Evolutionary conservation across 2,797 vertebrate genomes (phyloP).

Genomic region (Eremophila alpestris): DNA sequence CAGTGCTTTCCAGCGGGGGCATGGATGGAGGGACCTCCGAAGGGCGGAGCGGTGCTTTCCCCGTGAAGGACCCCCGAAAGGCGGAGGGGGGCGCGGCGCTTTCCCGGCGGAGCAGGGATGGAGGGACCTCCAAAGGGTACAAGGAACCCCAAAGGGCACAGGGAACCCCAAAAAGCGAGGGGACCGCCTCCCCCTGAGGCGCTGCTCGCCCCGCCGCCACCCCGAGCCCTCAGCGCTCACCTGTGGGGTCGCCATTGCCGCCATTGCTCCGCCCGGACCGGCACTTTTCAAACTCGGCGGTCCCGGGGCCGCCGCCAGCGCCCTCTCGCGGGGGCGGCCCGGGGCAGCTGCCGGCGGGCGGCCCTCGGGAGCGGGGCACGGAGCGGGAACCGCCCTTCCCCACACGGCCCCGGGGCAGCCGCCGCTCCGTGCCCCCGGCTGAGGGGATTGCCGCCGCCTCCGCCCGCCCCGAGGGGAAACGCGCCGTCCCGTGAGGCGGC

Average conservation of each 20-base stretch:
- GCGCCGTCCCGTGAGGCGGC: neutral
- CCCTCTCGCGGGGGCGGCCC: constrained; percentile 39
- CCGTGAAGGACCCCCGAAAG: neutral
- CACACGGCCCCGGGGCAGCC: neutral
- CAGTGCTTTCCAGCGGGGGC: neutral
- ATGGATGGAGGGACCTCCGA: neutral
- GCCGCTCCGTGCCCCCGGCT: neutral
- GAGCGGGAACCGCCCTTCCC: neutral
- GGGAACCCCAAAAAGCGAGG: neutral
- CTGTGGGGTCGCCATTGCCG: constrained; percentile 45
- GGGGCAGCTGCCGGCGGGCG: neutral
- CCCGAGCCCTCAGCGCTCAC: constrained; percentile 24
- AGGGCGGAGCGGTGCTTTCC: neutral
- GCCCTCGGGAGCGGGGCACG: neutral
- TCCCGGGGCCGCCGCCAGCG: constrained; percentile 25
- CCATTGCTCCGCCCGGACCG: constrained; percentile 29
- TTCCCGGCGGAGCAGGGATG: neutral
- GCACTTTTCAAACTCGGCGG: constrained; percentile 60
- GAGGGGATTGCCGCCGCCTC: neutral
- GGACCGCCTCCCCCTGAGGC: neutral
- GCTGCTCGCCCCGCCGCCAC: neutral
- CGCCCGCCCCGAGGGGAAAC: neutral
- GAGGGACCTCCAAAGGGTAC: neutral
- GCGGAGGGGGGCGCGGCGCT: neutral
- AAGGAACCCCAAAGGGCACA: no score